Evolutionary conservation across 2,797 vertebrate genomes (phyloP).

Genomic region (Bufotes viridis): DNA sequence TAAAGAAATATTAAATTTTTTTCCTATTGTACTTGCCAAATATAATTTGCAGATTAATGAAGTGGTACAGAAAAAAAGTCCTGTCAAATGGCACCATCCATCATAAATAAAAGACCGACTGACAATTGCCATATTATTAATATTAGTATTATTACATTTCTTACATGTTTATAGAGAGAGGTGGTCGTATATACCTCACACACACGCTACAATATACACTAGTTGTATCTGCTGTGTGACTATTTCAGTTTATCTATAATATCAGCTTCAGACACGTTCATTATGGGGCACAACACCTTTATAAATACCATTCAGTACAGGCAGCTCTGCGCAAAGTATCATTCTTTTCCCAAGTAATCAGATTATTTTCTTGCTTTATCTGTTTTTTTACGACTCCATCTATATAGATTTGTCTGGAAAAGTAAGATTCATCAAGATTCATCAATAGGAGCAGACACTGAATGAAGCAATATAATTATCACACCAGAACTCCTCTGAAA

Average conservation of each 20-base stretch:
- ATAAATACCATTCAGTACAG: neutral
- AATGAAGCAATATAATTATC: constrained; percentile 2
- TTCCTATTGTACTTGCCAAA: neutral
- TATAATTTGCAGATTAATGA: neutral
- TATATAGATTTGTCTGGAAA: constrained; percentile 30
- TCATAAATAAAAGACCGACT: neutral
- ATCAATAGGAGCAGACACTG: constrained; percentile 18
- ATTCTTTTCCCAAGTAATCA: constrained; percentile 26
- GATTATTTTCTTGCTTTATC: constrained; percentile 21
- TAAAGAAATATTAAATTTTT: neutral
- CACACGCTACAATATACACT: neutral
- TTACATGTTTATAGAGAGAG: too few species aligned
- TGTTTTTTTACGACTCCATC: constrained; percentile 27
- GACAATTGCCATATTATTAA: neutral
- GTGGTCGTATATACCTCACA: too few species aligned
- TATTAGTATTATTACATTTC: neutral
- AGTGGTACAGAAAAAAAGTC: neutral
- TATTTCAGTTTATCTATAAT: neutral
- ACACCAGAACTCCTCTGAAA: neutral
- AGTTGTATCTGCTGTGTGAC: neutral
- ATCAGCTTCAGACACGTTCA: neutral
- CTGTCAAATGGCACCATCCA: neutral
- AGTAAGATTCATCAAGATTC: constrained; percentile 43
- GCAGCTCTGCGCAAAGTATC: neutral
- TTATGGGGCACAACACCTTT: neutral